phyloP scores from a whole-genome alignment of 2,888 invertebrate genomes.

The Microctonus hyperodae region DNA sequence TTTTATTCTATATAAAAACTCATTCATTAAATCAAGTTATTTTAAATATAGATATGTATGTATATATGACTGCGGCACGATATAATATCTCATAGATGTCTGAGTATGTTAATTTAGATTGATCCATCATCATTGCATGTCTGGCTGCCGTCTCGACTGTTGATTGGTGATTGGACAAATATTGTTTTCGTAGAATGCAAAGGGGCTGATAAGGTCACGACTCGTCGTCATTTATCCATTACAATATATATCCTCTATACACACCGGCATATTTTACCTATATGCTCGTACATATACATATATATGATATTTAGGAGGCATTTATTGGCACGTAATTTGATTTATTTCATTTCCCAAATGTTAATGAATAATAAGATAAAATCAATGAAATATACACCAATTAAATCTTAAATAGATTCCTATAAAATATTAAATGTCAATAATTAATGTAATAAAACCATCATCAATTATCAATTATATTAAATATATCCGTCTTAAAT shows the following conservation, averaged over 20 bases:
- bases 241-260: neutral
- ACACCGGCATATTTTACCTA: slow-evolving; percentile 32
- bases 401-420: no score
- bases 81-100: slow-evolving; percentile 40
- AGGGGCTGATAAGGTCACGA: slow-evolving; percentile 16
- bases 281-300: slow-evolving; percentile 19
- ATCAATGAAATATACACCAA: neutral
- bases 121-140: slow-evolving; percentile 60
- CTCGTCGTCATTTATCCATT: neutral
- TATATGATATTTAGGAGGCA: no score
- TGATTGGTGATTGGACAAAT: slow-evolving; percentile 54
- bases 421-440: no score
- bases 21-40: no score
- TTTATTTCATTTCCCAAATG: neutral
- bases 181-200: slow-evolving; percentile 55
- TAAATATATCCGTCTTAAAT: no score
- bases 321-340: no score
- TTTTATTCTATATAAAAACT: no score
- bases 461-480: no score
- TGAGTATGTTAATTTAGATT: slow-evolving; percentile 60
- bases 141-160: slow-evolving; percentile 61
- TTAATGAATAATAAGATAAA: neutral
- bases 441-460: no score
- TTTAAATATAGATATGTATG: neutral
- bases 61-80: neutral